phyloP scores from a whole-genome alignment of 2,113 vertebrate genomes.

The Pholis gunnellus region DNA sequence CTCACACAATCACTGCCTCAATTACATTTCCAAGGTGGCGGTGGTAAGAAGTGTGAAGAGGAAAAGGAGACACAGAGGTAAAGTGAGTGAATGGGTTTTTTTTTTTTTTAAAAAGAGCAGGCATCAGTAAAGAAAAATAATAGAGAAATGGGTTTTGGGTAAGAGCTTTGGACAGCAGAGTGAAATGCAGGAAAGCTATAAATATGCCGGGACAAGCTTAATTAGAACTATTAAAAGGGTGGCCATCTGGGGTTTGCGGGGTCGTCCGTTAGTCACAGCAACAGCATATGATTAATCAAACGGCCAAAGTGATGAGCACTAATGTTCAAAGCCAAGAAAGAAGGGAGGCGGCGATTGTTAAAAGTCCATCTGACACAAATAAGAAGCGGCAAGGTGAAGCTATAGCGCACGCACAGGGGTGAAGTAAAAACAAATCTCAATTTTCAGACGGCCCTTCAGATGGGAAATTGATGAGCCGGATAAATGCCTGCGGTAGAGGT shows the following conservation, averaged over 20 bases:
- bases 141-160: conserved; percentile 27
- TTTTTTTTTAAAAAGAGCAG: conserved; percentile 16
- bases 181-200: conserved; percentile 58
- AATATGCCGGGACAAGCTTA: conserved; percentile 71
- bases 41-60: conserved; percentile 34
- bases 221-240: conserved; percentile 73
- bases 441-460: conserved; percentile 52
- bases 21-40: conserved; percentile 75
- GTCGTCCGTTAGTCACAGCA: conserved; percentile 49
- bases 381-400: conserved; percentile 29
- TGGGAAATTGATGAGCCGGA: conserved; percentile 65
- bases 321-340: conserved; percentile 50
- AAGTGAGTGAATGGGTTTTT: neutral
- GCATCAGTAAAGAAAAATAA: conserved; percentile 31
- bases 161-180: conserved; percentile 29
- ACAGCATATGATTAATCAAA: conserved; percentile 69
- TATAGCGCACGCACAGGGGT: neutral
- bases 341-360: neutral
- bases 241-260: conserved; percentile 50
- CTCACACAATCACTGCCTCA: conserved; percentile 49
- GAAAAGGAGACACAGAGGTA: conserved; percentile 34
- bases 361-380: conserved; percentile 32
- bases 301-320: conserved; percentile 59
- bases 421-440: conserved; percentile 53
- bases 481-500: conserved; percentile 52